Evolutionary conservation across 2,113 vertebrate species (phyloP).

Genomic region (Myiopsitta monachus): DNA sequence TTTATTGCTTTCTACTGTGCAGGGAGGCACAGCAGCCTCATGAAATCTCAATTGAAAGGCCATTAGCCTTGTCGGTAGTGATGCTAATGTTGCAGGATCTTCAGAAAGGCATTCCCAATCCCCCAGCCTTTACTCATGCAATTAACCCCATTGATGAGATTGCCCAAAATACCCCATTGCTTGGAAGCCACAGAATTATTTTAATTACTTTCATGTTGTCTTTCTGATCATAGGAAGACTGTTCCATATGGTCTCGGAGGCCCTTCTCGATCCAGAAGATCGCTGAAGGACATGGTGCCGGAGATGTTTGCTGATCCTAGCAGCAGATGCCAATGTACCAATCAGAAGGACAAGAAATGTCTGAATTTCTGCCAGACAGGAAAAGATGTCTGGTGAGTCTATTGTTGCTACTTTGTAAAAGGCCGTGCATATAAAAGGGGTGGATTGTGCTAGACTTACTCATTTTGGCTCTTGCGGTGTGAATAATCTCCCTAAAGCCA

Average conservation of each 20-base stretch:
- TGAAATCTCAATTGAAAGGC: slow-evolving; percentile 37
- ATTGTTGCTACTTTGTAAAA: slow-evolving; percentile 1
- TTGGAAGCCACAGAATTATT: background rate
- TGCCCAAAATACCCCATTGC: background rate
- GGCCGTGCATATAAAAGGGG: background rate
- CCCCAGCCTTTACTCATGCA: background rate
- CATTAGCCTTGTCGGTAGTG: slow-evolving; percentile 4
- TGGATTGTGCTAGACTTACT: slow-evolving; percentile 1
- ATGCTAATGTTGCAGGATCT: background rate
- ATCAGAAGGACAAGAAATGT: slow-evolving; percentile 82
- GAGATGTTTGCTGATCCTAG: background rate
- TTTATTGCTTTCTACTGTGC: slow-evolving; percentile 30
- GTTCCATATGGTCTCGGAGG: slow-evolving; percentile 92
- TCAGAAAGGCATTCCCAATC: background rate
- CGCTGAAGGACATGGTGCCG: slow-evolving; percentile 64
- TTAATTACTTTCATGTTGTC: slow-evolving; percentile 15
- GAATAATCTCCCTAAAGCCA: background rate
- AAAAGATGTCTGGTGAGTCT: slow-evolving; percentile 72
- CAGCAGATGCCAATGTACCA: slow-evolving; percentile 82
- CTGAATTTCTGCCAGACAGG: slow-evolving; percentile 81
- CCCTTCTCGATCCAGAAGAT: slow-evolving; percentile 82
- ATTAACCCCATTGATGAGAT: background rate
- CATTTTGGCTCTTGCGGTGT: background rate
- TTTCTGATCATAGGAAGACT: slow-evolving; percentile 78
- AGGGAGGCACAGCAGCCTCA: background rate